phyloP scores from a whole-genome alignment of 92 coral and sea anemone genomes.

The Parazoanthus darwini region DNA sequence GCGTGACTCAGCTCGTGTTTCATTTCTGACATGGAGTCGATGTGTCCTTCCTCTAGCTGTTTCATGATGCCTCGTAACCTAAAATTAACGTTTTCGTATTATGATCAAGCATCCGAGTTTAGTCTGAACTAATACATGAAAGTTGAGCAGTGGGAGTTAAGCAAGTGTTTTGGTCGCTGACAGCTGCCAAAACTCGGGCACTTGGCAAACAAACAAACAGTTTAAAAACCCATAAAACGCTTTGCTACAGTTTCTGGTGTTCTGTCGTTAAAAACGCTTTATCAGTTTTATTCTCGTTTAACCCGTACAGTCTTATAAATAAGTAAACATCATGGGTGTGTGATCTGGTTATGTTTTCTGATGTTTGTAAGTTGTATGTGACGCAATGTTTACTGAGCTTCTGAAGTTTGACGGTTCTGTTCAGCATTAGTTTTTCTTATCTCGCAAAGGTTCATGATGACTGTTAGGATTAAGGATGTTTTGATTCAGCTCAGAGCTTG shows the following conservation, averaged over 20 bases:
- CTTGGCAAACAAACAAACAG: neutral
- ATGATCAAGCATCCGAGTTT: neutral
- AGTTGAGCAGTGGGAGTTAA: neutral
- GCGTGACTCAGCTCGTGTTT: conserved; percentile 74
- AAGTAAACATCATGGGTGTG: no score
- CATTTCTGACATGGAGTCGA: conserved; percentile 71
- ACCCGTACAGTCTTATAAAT: no score
- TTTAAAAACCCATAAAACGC: neutral
- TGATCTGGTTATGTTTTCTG: no score
- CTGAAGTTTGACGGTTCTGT: no score
- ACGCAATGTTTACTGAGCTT: no score
- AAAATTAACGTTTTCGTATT: neutral
- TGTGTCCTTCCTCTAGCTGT: conserved; percentile 71
- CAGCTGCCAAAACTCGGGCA: neutral
- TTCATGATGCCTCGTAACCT: conserved; percentile 75
- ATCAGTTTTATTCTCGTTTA: no score
- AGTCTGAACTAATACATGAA: neutral
- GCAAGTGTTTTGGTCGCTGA: neutral
- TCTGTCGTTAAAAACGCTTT: no score
- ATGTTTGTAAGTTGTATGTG: no score
- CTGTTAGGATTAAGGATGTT: neutral
- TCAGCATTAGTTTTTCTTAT: neutral
- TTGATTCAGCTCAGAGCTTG: neutral
- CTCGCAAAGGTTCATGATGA: neutral
- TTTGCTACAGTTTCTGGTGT: neutral